Base-by-base conservation (phyloP, 2,113 vertebrate species). In the Hippocampus comes region DNA sequence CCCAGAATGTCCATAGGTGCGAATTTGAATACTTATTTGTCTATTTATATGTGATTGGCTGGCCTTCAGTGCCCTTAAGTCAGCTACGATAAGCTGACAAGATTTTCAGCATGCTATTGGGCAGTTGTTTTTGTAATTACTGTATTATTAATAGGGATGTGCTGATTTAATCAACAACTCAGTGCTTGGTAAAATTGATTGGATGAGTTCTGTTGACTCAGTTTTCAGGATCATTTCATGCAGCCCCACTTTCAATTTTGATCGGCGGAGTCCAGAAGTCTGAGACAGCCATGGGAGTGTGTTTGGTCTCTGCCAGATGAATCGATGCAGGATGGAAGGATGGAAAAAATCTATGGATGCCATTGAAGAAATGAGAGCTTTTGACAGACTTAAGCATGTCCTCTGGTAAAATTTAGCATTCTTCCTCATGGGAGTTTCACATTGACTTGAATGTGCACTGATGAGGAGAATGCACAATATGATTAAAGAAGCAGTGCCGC, bases 251-350 rank as follows among this genome's bases (percentile, higher is more conserved):
- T 80, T 78, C 57, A 42, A 42, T 73, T 87, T 84, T 68, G 83
- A 89, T 86, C 61, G 27, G 25, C 25, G 73, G 79, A 85, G 86
- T 77, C 78, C 5, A 8, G 18, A 43, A 84, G 85, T 82, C 82
- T 81, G 79, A 78, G 70, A 30, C 30, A 70, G 68, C 23, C 25
- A 17, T 68, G 43, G 41, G 27, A 14, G n/a, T 14, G n/a, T 20
- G 63, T 17, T 49, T 23, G 77, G 73, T 74, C 67, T 2, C 77
- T 79, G 30, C 72, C 64, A 67, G 67, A 82, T 11, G 69, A 76
- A 86, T 83, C 74, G 80, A 85, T 85, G 73, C 41, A 41, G 2
- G n/a, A 25, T 63, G 38, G 30, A 63, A 43, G 68, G 12, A 34
- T 34, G 6, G 9, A 17, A 27, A 25, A n/a, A 18, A 12, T 23